Percentiles rank a stretch among this genome's conserved stretches.
Evolutionary conservation across 2,797 vertebrate genomes (phyloP).

Genomic region (Melanogrammus aeglefinus): DNA sequence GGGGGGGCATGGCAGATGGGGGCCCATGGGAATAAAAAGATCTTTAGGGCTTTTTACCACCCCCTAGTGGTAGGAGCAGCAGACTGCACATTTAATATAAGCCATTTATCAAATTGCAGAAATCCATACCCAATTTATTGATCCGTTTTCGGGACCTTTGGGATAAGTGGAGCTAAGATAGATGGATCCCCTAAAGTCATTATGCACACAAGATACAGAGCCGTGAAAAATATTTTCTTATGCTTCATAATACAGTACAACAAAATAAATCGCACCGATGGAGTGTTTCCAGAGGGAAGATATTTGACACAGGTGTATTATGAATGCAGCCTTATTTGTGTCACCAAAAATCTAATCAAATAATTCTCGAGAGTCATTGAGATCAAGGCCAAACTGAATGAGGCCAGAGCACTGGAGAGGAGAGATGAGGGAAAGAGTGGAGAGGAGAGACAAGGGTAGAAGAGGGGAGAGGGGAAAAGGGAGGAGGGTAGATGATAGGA

Average conservation of each 20-base stretch:
- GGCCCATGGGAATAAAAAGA: no score
- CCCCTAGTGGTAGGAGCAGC: no score
- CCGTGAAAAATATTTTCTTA: no score
- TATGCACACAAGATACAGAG: no score
- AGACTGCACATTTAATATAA: no score
- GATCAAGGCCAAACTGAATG: slow-evolving; percentile 45
- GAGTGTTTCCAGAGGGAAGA: not conserved
- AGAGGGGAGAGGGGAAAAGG: not conserved
- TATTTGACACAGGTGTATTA: not conserved
- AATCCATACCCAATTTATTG: not conserved
- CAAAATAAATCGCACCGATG: not conserved
- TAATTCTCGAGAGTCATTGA: slow-evolving; percentile 35
- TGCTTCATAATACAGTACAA: no score
- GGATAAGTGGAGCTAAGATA: not conserved
- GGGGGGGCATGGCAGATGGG: no score
- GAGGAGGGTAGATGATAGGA: not conserved
- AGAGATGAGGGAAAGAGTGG: not conserved
- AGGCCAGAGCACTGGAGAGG: slow-evolving; percentile 44
- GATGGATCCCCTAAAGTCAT: not conserved
- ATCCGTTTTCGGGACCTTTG: no score
- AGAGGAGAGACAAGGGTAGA: slow-evolving; percentile 8
- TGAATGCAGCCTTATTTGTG: slow-evolving; percentile 6
- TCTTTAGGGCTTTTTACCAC: no score
- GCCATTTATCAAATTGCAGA: no score
- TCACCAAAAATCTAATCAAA: slow-evolving; percentile 4